phyloP scores from a whole-genome alignment of 2,888 invertebrate genomes.

The Rhagonycha lutea region DNA sequence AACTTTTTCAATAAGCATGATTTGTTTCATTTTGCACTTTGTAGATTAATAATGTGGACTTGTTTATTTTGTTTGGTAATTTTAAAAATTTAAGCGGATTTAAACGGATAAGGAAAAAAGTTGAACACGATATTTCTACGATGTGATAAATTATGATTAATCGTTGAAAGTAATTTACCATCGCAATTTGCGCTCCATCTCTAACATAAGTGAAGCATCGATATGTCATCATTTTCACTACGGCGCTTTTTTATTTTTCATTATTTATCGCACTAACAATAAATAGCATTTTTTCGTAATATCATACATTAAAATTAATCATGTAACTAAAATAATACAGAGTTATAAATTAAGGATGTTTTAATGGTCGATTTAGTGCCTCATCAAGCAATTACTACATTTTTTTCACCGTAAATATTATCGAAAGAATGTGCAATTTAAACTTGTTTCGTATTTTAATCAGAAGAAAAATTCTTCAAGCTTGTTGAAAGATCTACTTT shows the following conservation, averaged over 20 bases:
- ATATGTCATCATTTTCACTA: slow-evolving; percentile 28
- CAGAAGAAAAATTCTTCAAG: not conserved
- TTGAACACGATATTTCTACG: slow-evolving; percentile 20
- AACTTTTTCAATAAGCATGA: not conserved
- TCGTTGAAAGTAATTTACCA: slow-evolving; percentile 37
- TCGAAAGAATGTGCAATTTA: not conserved
- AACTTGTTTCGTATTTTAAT: not conserved
- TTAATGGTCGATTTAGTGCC: not conserved
- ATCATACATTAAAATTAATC: not conserved
- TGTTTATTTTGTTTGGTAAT: not conserved
- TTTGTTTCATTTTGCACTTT: not conserved
- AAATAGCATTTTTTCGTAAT: not conserved
- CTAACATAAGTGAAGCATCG: slow-evolving; percentile 33
- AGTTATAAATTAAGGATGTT: not conserved
- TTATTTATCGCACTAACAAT: not conserved
- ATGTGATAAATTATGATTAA: slow-evolving; percentile 42
- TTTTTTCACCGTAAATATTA: not conserved
- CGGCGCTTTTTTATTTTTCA: not conserved
- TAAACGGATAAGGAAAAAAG: not conserved
- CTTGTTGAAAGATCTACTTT: not conserved
- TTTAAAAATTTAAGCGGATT: not conserved
- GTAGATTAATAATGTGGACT: not conserved
- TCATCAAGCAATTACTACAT: not conserved
- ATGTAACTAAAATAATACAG: not conserved
- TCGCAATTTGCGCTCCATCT: slow-evolving; percentile 40